These are phyloP conservation scores for Eubasilissa splendida DNA, from an alignment of 2,888 invertebrate species.

Conservation along the genomic window DNA sequence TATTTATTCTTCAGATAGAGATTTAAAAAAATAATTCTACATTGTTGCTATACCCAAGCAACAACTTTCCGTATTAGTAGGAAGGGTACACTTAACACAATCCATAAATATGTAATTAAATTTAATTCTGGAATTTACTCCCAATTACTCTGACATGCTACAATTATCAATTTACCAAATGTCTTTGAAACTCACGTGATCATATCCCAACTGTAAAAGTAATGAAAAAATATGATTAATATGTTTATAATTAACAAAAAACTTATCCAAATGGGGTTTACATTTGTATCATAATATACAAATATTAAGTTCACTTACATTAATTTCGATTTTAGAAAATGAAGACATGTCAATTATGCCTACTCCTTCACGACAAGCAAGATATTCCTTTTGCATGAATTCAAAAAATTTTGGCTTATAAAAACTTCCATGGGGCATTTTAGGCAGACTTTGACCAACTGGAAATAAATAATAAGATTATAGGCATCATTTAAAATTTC, in stretches of 20 bases:
- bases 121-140: too few species aligned
- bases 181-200: slow-evolving; percentile 48
- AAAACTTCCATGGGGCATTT: slow-evolving; percentile 76
- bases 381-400: slow-evolving; percentile 79
- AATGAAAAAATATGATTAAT: slow-evolving; percentile 11
- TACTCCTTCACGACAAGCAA: slow-evolving; percentile 83
- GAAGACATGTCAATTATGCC: slow-evolving; percentile 86
- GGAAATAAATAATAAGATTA: slow-evolving; percentile 44
- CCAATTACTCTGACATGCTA: too few species aligned
- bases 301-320: slow-evolving; percentile 66
- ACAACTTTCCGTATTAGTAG: too few species aligned
- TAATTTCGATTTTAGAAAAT: slow-evolving; percentile 83
- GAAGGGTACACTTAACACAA: too few species aligned
- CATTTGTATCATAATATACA: too few species aligned
- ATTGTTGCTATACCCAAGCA: too few species aligned
- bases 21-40: too few species aligned
- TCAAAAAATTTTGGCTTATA: slow-evolving; percentile 81
- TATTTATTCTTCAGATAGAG: too few species aligned
- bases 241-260: not conserved
- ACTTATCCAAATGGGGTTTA: too few species aligned
- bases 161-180: slow-evolving; percentile 17
- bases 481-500: not conserved
- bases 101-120: too few species aligned
- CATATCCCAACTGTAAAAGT: slow-evolving; percentile 49
- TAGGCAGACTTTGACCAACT: slow-evolving; percentile 69